phyloP scores from a whole-genome alignment of 2,888 invertebrate genomes.

The Cybosia mesomella region DNA sequence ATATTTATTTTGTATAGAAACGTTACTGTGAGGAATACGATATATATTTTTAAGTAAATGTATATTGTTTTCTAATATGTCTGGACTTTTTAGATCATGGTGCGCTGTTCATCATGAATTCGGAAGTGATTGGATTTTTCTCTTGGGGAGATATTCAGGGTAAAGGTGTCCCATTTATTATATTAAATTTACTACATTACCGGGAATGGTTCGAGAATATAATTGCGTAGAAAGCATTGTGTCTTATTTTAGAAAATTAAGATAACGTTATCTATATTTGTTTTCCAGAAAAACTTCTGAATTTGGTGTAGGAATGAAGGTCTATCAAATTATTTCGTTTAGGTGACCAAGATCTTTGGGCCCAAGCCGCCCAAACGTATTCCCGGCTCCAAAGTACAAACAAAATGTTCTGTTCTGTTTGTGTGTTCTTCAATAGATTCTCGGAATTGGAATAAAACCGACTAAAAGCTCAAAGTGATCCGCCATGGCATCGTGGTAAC shows the following conservation, averaged over 20 bases:
- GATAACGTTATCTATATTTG: neutral
- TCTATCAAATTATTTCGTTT: too few relatives aligned
- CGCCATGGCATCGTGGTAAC: too few relatives aligned
- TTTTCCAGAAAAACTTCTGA: neutral
- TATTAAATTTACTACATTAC: slow-evolving; percentile 61
- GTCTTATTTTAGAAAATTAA: slow-evolving; percentile 2
- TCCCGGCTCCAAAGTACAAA: too few relatives aligned
- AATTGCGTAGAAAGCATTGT: slow-evolving; percentile 27
- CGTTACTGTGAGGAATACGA: too few relatives aligned
- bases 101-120: slow-evolving; percentile 55
- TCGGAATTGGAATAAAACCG: too few relatives aligned
- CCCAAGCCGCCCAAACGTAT: too few relatives aligned
- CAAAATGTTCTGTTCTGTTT: too few relatives aligned
- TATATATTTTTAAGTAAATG: too few relatives aligned
- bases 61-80: neutral
- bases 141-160: slow-evolving; percentile 70
- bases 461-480: too few relatives aligned
- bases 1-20: too few relatives aligned
- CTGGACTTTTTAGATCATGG: slow-evolving; percentile 66
- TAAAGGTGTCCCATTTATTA: slow-evolving; percentile 59
- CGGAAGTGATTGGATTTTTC: slow-evolving; percentile 62
- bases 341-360: too few relatives aligned
- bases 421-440: too few relatives aligned
- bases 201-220: slow-evolving; percentile 64
- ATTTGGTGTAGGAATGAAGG: neutral